phyloP scores from a whole-genome alignment of 2,888 invertebrate genomes.

The Pandemis cinnamomeana region DNA sequence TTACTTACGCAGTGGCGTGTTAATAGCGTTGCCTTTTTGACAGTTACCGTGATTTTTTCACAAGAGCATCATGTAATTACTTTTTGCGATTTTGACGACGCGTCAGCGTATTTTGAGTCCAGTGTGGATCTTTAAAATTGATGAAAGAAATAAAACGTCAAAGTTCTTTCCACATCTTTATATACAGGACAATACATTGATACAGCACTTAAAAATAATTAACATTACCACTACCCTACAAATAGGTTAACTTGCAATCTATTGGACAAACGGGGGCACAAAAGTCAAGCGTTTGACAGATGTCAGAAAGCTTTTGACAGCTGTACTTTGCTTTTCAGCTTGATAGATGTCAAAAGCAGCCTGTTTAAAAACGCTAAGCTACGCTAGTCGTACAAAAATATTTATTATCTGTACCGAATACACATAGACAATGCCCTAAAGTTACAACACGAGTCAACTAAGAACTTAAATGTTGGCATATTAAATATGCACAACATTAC shows the following conservation, averaged over 20 bases:
- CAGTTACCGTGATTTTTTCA: too few relatives aligned
- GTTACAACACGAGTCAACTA: slow-evolving; percentile 1
- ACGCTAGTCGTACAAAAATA: slow-evolving; percentile 37
- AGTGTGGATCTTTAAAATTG: background rate
- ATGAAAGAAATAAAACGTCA: slow-evolving; percentile 48
- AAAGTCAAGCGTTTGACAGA: slow-evolving; percentile 8
- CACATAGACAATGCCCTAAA: slow-evolving; percentile 10
- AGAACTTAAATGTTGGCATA: slow-evolving; percentile 1
- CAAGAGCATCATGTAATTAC: too few relatives aligned
- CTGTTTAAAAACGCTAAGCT: background rate
- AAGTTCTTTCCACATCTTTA: slow-evolving; percentile 70
- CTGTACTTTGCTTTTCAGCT: background rate
- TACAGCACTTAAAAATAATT: slow-evolving; percentile 78
- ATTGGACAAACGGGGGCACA: slow-evolving; percentile 27
- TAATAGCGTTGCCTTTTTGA: too few relatives aligned
- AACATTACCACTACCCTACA: slow-evolving; percentile 73
- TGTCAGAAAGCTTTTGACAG: background rate
- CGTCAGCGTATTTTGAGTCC: background rate
- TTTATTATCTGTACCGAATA: slow-evolving; percentile 22
- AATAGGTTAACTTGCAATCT: slow-evolving; percentile 59
- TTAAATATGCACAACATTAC: background rate
- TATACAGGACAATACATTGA: slow-evolving; percentile 74
- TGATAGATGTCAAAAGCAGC: background rate
- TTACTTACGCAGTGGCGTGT: too few relatives aligned
- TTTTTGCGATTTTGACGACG: too few relatives aligned